Base-by-base conservation (phyloP, 2,888 invertebrate genomes). In the Polia nebulosa region DNA sequence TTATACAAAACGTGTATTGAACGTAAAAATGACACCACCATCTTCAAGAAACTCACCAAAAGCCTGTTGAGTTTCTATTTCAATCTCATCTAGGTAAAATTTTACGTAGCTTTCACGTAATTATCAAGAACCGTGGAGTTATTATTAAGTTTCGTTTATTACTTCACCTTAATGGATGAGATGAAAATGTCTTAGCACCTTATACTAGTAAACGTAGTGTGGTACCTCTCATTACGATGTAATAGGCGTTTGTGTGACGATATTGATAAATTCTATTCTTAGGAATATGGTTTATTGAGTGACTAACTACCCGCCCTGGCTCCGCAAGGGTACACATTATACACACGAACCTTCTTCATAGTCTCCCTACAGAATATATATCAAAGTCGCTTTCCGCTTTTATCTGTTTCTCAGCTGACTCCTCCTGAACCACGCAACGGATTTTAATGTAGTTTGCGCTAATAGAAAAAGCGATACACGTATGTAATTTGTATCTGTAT, bases 131-230 rank as follows among this genome's bases (percentile, higher is more conserved):
- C 62, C 67, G 58, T 49, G 45, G 44, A 74, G 65, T 74, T 80
- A 67, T 68, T 73, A 80, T 68, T 66, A 70, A 71, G 57, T 74
- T 74, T 60, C 56, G 63, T 73, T 73, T 67, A 83, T 75, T 64
- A 72, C 72, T 71, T 60, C 39, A 76, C 41, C 34, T 61, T 74
- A 74, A 69, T 79, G 64, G 57, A 61, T 64, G 58, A 69, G 55
- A 55, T 61, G 73, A 61, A 47, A 78, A 66, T 66, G 22, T 32
- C 52, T 65, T 32, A 47, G 59, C 36, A 44, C 36, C 59, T 60
- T 52, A 8, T 39, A 47, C 41, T 44, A 11, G 29, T 60, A 44
- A 47, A 34, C 20, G 51, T 52, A 20, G 36, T 64, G 41, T 47
- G 47, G 51, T 22, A 47, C 17, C 29, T 20, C n/a, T 53, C 17